Conservation (phyloP, 2,113 vertebrate genomes). For the Chlorodrepanis virens region DNA sequence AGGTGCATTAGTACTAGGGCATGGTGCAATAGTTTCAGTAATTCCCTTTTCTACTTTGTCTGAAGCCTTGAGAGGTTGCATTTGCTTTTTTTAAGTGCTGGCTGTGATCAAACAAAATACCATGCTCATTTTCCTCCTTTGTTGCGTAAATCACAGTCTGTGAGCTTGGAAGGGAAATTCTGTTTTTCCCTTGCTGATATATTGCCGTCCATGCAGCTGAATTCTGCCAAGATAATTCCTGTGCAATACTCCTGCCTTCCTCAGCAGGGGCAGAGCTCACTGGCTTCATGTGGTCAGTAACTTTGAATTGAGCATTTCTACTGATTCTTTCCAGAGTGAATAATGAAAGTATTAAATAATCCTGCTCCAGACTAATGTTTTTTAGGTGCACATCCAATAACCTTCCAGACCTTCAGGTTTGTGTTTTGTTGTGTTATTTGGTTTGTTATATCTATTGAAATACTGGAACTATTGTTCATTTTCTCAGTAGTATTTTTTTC, state of each 20-base stretch:
- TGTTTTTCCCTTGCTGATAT: neutral
- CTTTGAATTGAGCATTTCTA: neutral
- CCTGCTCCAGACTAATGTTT: neutral
- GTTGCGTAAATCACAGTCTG: neutral
- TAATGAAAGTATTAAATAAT: neutral
- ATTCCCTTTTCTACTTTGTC: neutral
- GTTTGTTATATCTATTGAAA: neutral
- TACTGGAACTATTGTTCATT: neutral
- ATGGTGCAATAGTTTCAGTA: neutral
- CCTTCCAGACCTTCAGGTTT: neutral
- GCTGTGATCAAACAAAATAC: neutral
- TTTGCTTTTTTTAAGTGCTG: neutral
- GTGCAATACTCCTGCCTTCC: neutral
- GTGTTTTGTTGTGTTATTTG: neutral
- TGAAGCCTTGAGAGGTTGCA: neutral
- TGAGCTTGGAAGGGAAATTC: neutral
- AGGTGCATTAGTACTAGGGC: neutral
- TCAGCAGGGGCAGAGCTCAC: neutral
- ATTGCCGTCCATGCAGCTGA: neutral
- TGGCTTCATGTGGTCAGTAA: rapidly evolving
- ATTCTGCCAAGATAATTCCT: neutral
- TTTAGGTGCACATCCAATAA: neutral
- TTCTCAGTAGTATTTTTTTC: neutral
- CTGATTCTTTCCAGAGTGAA: neutral
- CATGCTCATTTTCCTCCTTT: neutral